Evolutionary conservation across 2,113 vertebrate species (phyloP), one percentile per base, ranked within the genome.

Genomic region (Poecile atricapillus): DNA sequence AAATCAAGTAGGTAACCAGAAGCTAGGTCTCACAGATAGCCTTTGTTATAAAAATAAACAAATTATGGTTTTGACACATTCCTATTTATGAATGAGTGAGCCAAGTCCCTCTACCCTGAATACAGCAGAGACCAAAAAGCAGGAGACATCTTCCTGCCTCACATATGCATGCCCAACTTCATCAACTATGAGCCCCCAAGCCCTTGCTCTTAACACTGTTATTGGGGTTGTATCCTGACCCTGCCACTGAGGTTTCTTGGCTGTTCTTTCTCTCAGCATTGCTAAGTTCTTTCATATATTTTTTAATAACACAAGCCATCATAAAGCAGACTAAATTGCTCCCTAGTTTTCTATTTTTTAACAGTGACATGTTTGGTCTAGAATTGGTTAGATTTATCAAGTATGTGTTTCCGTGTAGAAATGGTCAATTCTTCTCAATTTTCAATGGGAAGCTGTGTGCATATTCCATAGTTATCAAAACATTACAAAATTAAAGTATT

Each of bases 141-240:
- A 87, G 22, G 28, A 89, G 10, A 25, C 28, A 65, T n/a, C 25
- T 13, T 20, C 44, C 35, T 68, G 30, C 33, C 21, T 80, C 59
- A 67, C 5, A 68, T 12, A 6, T 4, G 22, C 44, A 35, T 7
- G 8, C 23, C 56, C 69, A 55, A 52, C 70, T 69, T 43, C 11
- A 6, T 31, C 46, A 78, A 4, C 17, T 44, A 4, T 8, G 9
- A 84, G 28, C 5, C 17, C 16, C 5, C 17, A 74, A 47, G 13
- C 4, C 2, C 7, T n/a, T n/a, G n/a, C n/a, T n/a, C n/a, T n/a
- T n/a, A n/a, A n/a, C 24, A 13, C 11, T 67, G 24, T 44, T 59
- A 56, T 63, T 0, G 1, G 33, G 15, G 14, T 9, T 91, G 15
- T 28, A 59, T 35, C 9, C 21, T 11, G 3, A 5, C 2, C 28